Evolutionary conservation across 2,888 invertebrate species (phyloP).

Genomic region (Tipula vernalis): DNA sequence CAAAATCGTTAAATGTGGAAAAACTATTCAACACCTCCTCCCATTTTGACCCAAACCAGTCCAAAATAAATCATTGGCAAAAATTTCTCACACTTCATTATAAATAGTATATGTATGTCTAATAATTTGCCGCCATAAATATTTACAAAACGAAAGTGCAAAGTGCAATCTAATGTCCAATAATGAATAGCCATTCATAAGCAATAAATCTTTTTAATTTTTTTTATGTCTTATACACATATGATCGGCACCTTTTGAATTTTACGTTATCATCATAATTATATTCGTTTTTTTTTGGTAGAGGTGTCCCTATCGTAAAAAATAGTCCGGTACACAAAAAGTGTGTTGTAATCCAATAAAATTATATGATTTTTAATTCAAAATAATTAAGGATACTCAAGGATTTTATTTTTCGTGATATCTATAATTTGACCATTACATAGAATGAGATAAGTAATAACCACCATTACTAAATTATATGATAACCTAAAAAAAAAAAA

Average conservation of each 20-base stretch:
- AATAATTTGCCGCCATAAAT: not conserved
- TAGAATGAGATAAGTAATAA: not conserved
- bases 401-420: not conserved
- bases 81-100: no score
- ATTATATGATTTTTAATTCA: slow-evolving; percentile 4
- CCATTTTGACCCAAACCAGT: not conserved
- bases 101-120: no score
- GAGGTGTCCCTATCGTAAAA: not conserved
- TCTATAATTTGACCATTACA: not conserved
- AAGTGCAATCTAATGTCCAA: not conserved
- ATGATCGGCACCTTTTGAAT: not conserved
- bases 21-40: not conserved
- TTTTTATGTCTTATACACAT: not conserved
- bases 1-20: not conserved
- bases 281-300: not conserved
- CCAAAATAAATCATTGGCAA: no score
- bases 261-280: not conserved
- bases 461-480: not conserved
- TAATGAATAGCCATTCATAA: not conserved
- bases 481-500: not conserved
- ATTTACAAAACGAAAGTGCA: not conserved
- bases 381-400: not conserved
- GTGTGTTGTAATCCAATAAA: not conserved
- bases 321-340: not conserved
- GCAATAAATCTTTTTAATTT: not conserved